Conservation (phyloP, 2,888 invertebrate species). For the Drosophila vallismaia region DNA sequence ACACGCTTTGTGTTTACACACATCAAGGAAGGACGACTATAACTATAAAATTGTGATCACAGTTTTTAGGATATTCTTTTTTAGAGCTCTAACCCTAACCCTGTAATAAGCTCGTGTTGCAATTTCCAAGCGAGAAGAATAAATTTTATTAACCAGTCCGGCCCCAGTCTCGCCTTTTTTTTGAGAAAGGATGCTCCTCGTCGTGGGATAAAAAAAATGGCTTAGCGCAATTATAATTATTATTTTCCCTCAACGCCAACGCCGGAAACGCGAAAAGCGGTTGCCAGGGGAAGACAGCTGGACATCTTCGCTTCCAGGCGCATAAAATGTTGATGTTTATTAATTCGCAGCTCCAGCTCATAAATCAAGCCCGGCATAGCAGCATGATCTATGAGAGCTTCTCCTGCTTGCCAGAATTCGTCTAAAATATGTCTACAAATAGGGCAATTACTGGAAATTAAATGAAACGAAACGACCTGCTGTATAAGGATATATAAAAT, state of each 20-base stretch:
- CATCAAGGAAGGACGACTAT: conserved; percentile 37
- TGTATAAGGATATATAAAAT: neutral
- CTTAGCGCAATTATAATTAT: conserved; percentile 27
- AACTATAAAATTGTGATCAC: conserved; percentile 40
- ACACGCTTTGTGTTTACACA: conserved; percentile 45
- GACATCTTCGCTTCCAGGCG: conserved; percentile 33
- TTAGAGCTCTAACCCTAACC: neutral
- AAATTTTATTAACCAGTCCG: conserved; percentile 50
- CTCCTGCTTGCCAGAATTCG: conserved; percentile 18
- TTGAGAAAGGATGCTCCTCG: conserved; percentile 13
- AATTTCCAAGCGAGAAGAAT: conserved; percentile 55
- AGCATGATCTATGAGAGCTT: conserved; percentile 51
- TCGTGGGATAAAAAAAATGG: neutral
- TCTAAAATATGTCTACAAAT: conserved; percentile 22
- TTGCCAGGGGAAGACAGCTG: conserved; percentile 7
- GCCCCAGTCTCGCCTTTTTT: too few species aligned
- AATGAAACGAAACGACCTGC: conserved; percentile 13
- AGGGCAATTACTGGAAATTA: conserved; percentile 23
- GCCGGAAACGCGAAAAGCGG: conserved; percentile 1
- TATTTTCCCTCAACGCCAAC: conserved; percentile 12
- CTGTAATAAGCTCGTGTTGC: conserved; percentile 48
- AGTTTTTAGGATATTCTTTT: conserved; percentile 20
- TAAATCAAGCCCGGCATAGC: conserved; percentile 52
- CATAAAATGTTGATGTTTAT: conserved; percentile 60
- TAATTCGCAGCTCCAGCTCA: conserved; percentile 58